Evolutionary conservation across 2,113 vertebrate genomes (phyloP).

Genomic region (Choloepus hoffmanni): DNA sequence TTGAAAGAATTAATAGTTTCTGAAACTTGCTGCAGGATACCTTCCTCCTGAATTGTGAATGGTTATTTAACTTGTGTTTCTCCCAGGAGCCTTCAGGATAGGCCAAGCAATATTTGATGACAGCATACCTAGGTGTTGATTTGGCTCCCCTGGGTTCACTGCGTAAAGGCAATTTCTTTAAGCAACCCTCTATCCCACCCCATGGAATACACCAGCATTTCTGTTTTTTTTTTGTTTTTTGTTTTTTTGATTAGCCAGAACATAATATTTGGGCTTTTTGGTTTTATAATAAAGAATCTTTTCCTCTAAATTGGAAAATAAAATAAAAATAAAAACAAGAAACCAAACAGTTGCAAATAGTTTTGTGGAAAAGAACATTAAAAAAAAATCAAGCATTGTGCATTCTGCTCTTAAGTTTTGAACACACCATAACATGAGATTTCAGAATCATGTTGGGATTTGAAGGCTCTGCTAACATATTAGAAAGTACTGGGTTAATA

Average conservation of each 20-base stretch:
- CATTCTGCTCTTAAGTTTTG: neutral
- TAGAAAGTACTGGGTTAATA: slow-evolving; percentile 72
- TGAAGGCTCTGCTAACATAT: slow-evolving; percentile 59
- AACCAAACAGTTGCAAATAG: neutral
- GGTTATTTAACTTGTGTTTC: neutral
- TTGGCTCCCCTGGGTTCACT: neutral
- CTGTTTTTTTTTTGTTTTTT: neutral
- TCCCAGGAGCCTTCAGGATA: neutral
- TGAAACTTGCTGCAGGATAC: neutral
- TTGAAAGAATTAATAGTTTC: neutral
- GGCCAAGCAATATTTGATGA: neutral
- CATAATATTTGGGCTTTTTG: neutral
- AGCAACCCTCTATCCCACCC: neutral
- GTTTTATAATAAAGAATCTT: neutral
- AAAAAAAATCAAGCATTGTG: neutral
- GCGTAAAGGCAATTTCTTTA: neutral
- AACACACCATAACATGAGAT: neutral
- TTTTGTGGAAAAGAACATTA: neutral
- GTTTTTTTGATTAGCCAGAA: neutral
- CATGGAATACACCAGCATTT: neutral
- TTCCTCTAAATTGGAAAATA: neutral
- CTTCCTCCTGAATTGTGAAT: neutral
- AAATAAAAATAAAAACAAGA: slow-evolving; percentile 1
- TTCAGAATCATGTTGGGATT: slow-evolving; percentile 45
- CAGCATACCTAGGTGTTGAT: fast-evolving